These are phyloP conservation scores for Allacma fusca DNA, from an alignment of 2,888 invertebrate species.

Conservation along the genomic window DNA sequence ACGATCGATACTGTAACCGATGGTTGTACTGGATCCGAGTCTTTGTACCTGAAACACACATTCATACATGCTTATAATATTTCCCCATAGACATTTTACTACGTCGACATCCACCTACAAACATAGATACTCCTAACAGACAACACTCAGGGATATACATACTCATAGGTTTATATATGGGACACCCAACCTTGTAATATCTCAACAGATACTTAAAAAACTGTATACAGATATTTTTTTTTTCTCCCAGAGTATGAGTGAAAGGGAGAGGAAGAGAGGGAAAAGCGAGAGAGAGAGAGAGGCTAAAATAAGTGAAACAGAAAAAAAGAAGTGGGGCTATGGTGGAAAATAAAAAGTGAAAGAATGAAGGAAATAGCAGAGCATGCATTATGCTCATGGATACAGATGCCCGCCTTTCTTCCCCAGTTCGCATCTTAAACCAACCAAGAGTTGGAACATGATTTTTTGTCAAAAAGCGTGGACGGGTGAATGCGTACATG, in stretches of 20 bases:
- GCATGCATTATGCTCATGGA: background rate
- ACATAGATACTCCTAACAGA: too few species aligned
- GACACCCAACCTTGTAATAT: too few species aligned
- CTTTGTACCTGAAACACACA: constrained; percentile 59
- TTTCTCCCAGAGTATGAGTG: too few species aligned
- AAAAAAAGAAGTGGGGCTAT: constrained; percentile 6
- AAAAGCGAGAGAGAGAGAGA: constrained; percentile 1
- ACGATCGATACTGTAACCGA: constrained; percentile 70
- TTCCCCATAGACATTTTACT: background rate
- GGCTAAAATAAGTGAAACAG: background rate
- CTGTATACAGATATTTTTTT: background rate
- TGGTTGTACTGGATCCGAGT: constrained; percentile 61
- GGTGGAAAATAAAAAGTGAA: constrained; percentile 12
- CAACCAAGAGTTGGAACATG: constrained; percentile 15
- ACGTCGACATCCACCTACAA: too few species aligned
- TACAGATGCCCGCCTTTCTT: constrained; percentile 4
- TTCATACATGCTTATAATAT: constrained; percentile 5
- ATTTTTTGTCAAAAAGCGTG: constrained; percentile 21
- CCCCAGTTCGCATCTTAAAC: background rate
- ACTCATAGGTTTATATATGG: too few species aligned
- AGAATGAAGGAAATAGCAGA: constrained; percentile 11
- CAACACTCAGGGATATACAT: too few species aligned
- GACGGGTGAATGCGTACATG: constrained; percentile 28
- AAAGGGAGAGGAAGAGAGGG: background rate
- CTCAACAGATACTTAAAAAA: background rate